Conservation (phyloP, 2,888 invertebrate genomes). For the Tubulanus polymorphus region DNA sequence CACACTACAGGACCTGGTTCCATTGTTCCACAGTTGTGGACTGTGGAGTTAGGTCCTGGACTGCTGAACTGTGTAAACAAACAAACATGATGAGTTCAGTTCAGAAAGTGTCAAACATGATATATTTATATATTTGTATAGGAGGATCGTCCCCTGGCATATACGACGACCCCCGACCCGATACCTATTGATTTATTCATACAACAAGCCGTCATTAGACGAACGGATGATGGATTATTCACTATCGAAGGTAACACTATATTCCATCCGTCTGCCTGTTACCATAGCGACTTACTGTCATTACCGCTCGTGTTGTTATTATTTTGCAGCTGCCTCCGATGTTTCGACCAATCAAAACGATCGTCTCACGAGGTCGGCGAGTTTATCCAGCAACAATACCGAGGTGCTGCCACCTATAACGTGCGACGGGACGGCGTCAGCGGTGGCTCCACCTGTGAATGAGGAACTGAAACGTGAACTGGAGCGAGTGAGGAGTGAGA, state of each 20-base stretch:
- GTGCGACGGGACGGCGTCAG: background rate
- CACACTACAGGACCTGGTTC: too few species aligned
- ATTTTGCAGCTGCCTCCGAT: too few species aligned
- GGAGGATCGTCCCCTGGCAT: constrained; percentile 78
- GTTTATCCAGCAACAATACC: too few species aligned
- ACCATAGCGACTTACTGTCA: too few species aligned
- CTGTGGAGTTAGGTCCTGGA: too few species aligned
- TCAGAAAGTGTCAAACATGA: background rate
- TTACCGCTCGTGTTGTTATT: too few species aligned
- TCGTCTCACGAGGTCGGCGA: too few species aligned
- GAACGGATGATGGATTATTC: constrained; percentile 71
- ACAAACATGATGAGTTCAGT: background rate
- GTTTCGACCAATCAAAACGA: too few species aligned
- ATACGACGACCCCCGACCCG: constrained; percentile 77
- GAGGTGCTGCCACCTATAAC: background rate
- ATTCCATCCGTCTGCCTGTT: background rate
- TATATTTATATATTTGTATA: constrained; percentile 55
- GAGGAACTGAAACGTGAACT: too few species aligned
- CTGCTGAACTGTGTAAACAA: background rate
- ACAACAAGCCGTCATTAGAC: constrained; percentile 64
- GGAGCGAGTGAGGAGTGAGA: too few species aligned
- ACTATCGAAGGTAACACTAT: constrained; percentile 48
- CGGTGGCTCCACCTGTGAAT: background rate
- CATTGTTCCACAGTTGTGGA: too few species aligned
- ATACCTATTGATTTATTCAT: constrained; percentile 74